Evolutionary conservation across 37 sponge, comb jelly and placozoan genomes (phyloP).

Genomic region (Axinella damicornis): DNA sequence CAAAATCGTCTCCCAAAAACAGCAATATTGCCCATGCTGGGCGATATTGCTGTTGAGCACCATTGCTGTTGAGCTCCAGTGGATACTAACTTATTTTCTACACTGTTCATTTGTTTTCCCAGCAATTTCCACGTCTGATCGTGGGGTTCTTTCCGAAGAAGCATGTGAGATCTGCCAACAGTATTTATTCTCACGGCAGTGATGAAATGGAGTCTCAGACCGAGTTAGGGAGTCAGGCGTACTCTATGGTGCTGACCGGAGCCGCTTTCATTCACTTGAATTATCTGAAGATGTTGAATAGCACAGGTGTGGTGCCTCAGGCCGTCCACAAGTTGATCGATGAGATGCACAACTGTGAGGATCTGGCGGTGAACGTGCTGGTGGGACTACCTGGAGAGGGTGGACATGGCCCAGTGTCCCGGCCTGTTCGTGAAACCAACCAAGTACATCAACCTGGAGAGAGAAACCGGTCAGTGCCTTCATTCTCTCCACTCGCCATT

Average conservation of each 20-base stretch:
- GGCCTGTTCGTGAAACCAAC: constrained; percentile 21
- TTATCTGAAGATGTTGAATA: constrained; percentile 33
- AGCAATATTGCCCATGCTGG: no score
- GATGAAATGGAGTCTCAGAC: constrained; percentile 1
- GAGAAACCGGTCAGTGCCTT: not conserved
- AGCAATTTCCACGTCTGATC: constrained; percentile 14
- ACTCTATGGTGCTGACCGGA: constrained; percentile 38
- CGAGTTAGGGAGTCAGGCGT: not conserved
- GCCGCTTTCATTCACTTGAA: constrained; percentile 28
- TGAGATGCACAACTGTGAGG: constrained; percentile 33
- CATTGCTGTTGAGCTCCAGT: no score
- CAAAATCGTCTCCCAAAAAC: no score
- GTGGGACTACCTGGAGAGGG: constrained; percentile 24
- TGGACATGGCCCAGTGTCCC: not conserved
- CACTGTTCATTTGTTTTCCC: not conserved
- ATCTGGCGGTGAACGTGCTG: constrained; percentile 26
- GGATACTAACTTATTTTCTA: not conserved
- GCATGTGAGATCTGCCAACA: not conserved
- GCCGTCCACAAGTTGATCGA: constrained; percentile 21
- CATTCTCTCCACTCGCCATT: not conserved
- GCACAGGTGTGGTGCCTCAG: not conserved
- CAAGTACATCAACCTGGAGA: constrained; percentile 9
- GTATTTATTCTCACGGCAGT: constrained; percentile 12
- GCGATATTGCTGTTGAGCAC: not conserved
- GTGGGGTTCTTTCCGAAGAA: constrained; percentile 32